Conservation (phyloP, 1,140 invertebrate genomes). For the Macrotrachela quadricornifera region DNA sequence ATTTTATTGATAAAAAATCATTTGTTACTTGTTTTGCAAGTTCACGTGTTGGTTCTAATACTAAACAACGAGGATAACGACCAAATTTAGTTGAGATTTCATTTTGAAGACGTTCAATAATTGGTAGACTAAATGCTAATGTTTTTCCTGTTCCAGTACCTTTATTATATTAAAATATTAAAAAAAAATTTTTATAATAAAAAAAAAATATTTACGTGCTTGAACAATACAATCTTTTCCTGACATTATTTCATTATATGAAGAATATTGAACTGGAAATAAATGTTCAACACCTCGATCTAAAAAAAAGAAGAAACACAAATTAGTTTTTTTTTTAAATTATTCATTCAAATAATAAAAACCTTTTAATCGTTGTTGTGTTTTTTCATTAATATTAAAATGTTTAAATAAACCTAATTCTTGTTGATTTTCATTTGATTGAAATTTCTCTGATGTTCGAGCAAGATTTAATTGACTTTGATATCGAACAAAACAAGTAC, state of each 20-base stretch:
- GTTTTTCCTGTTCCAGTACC: slow-evolving; percentile 9
- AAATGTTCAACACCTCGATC: slow-evolving; percentile 13
- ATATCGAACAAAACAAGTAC: too few species aligned
- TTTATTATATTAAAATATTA: too few species aligned
- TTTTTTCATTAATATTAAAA: too few species aligned
- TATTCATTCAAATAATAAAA: too few species aligned
- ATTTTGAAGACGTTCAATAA: not conserved
- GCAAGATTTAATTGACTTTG: too few species aligned
- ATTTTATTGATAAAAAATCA: not conserved
- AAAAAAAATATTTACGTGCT: slow-evolving; percentile 12
- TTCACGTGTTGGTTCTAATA: slow-evolving; percentile 6
- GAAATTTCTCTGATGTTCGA: too few species aligned
- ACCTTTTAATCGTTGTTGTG: too few species aligned
- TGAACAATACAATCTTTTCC: slow-evolving; percentile 24
- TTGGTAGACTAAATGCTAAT: slow-evolving; percentile 6
- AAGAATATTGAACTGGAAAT: slow-evolving; percentile 23
- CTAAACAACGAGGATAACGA: slow-evolving; percentile 1
- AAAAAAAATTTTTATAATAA: too few species aligned
- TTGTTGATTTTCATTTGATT: too few species aligned
- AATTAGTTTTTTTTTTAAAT: too few species aligned
- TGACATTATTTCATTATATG: slow-evolving; percentile 18
- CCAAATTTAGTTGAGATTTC: not conserved
- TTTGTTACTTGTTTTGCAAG: slow-evolving; percentile 5
- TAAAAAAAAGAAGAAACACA: too few species aligned
- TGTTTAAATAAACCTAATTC: too few species aligned